Evolutionary conservation across 53 echinoderm and acorn worm genomes (phyloP), one percentile per base, ranked within the genome.

Genomic region (Astropecten irregularis): DNA sequence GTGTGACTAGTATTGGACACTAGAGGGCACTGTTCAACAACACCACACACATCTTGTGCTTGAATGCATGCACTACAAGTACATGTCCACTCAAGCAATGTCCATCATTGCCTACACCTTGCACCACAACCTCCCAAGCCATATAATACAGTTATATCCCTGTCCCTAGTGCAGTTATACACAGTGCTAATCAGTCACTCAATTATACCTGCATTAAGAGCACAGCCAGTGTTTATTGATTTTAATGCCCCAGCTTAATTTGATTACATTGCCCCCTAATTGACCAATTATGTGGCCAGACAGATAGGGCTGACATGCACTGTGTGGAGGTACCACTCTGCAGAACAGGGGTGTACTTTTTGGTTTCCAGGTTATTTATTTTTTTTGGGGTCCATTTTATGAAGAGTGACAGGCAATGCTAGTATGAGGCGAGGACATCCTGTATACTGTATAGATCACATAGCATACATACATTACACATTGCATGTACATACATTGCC

Each of bases 241-340:
- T 79, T 79, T 79, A 79, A 79, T 79, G 79, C 61, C 79, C 64
- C 23, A 59, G 59, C 79, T 79, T 79, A 79, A 79, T 79, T 60
- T 79, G 63, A 79, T 79, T 79, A 79, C 79, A 79, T n/a, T 27
- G 26, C 31, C 62, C 79, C 79, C 44, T 79, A 79, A 79, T 79
- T 79, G 79, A 79, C 47, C 79, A 79, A 79, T 79, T 79, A 62
- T 27, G 28, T 61, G 62, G 61, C 38, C 79, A 79, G 79, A 46
- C 79, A 42, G 31, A 32, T 19, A 47, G 18, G 79, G 79, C 79
- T 61, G 62, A 33, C 61, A 37, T 74, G 55, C 74, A 55, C 56
- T 39, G 16, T 20, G 40, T 21, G 74, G 58, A 15, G 57, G 23
- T 74, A 57, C 74, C 74, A 74, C 74, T 74, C 56, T 57, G 63